Conservation (phyloP, 2,113 vertebrate genomes). For the Microcebus griseorufus region DNA sequence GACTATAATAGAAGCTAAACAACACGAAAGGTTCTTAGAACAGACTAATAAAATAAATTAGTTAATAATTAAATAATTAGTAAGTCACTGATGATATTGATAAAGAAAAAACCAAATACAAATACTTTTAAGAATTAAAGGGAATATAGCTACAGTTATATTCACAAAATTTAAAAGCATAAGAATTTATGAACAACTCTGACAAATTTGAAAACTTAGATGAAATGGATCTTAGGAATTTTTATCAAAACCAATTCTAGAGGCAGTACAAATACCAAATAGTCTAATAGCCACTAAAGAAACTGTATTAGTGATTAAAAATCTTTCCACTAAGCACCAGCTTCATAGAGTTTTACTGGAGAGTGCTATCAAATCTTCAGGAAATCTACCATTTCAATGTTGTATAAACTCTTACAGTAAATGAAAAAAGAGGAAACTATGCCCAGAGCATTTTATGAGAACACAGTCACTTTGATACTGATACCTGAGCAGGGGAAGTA, state of each 20-base stretch:
- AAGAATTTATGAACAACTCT: background rate
- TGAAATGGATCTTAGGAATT: background rate
- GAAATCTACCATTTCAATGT: background rate
- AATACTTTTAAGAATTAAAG: background rate
- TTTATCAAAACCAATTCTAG: background rate
- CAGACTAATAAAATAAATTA: background rate
- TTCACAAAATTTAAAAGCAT: background rate
- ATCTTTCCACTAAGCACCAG: background rate
- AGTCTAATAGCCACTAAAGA: background rate
- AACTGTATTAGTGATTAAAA: background rate
- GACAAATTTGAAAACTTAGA: background rate
- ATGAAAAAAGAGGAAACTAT: background rate
- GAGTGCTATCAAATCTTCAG: background rate
- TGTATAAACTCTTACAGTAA: background rate
- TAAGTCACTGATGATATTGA: background rate
- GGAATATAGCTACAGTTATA: background rate
- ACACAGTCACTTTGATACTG: background rate
- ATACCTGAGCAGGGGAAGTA: background rate
- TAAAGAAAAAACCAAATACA: background rate
- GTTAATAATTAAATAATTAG: background rate
- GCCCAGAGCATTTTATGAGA: background rate
- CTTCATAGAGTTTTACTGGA: background rate
- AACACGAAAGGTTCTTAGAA: background rate
- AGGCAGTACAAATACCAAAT: background rate
- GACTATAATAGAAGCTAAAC: background rate